Percentiles rank a stretch among this genome's conserved stretches.
These are phyloP conservation scores for Odontesthes bonariensis DNA, from an alignment of 2,113 vertebrate genomes.

Conservation along the genomic window DNA sequence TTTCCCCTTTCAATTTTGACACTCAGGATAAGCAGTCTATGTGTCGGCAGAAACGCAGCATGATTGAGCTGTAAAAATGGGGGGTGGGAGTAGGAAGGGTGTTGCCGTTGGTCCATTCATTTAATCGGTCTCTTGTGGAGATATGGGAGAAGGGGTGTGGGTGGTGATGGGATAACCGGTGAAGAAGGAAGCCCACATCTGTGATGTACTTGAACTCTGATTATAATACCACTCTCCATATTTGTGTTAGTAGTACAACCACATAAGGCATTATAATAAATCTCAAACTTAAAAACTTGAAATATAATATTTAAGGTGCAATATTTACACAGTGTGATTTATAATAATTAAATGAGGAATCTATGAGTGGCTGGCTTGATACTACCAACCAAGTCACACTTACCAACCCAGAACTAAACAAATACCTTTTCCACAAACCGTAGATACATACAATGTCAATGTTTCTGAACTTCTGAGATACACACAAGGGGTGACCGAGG, in stretches of 20 bases:
- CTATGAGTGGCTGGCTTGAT: background rate
- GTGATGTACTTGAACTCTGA: background rate
- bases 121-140: constrained; percentile 97
- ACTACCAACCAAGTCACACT: too few relatives aligned
- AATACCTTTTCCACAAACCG: too few relatives aligned
- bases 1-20: constrained; percentile 97
- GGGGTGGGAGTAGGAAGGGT: constrained; percentile 62
- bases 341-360: background rate
- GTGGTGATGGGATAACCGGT: constrained; percentile 45
- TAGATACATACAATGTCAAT: too few relatives aligned
- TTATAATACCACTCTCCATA: background rate
- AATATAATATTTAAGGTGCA: too few relatives aligned
- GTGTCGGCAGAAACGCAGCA: constrained; percentile 91
- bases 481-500: too few relatives aligned
- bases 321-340: background rate
- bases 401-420: too few relatives aligned
- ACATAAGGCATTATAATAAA: background rate
- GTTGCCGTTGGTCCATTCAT: constrained; percentile 84
- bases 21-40: constrained; percentile 92
- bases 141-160: constrained; percentile 80
- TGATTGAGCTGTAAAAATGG: constrained; percentile 99
- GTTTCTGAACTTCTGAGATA: too few relatives aligned
- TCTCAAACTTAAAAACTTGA: background rate
- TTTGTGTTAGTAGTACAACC: background rate
- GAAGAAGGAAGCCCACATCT: constrained; percentile 65